These are phyloP conservation scores for Ranitomeya variabilis DNA, from an alignment of 2,113 vertebrate genomes.

Conservation along the genomic window DNA sequence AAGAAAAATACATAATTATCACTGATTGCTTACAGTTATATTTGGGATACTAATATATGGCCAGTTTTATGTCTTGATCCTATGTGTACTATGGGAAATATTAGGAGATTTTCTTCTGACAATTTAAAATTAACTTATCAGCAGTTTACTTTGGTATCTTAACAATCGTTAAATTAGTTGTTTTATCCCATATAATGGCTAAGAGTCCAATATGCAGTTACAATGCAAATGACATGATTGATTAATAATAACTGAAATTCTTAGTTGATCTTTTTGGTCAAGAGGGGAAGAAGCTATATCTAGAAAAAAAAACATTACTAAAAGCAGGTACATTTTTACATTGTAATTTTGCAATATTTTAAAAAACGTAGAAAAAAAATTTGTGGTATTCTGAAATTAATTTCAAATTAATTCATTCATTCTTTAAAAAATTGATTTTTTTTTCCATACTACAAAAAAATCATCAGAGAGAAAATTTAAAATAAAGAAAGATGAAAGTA, in stretches of 20 bases:
- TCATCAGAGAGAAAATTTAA: constrained; percentile 24
- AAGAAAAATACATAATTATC: not conserved
- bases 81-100: not conserved
- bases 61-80: not conserved
- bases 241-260: not conserved
- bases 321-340: not conserved
- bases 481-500: not conserved
- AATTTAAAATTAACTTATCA: not conserved
- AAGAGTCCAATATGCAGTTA: constrained; percentile 23
- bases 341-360: not conserved
- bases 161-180: not conserved
- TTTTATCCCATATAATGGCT: constrained; percentile 45
- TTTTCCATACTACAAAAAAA: no score
- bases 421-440: not conserved
- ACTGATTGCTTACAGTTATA: not conserved
- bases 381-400: not conserved
- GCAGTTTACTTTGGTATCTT: not conserved
- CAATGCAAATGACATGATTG: not conserved
- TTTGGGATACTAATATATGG: not conserved
- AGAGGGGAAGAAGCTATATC: constrained; percentile 9
- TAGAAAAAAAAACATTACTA: not conserved
- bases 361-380: not conserved
- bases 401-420: not conserved
- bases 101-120: not conserved
- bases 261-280: not conserved